Evolutionary conservation across 2,113 vertebrate species (phyloP), one percentile per base, ranked within the genome.

Genomic region (Phalacrocorax aristotelis): DNA sequence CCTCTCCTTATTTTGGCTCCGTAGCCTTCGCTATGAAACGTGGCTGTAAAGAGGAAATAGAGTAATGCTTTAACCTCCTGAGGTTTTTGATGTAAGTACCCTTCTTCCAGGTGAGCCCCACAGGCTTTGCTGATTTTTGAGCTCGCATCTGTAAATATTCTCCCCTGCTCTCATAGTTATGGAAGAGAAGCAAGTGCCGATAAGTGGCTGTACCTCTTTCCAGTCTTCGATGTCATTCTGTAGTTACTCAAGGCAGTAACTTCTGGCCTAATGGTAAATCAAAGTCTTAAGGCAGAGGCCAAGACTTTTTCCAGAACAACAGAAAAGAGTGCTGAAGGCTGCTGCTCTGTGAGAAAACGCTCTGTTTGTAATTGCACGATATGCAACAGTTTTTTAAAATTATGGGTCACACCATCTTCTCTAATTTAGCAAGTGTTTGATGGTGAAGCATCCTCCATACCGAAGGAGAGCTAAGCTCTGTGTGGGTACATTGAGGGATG

Each of bases 21-120:
- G 27, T 26, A 15, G 25, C 36, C 38, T 68, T 21, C 1, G 0
- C 38, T 42, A 0, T 17, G 38, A 48, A 54, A 34, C 1, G 15
- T 16, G 69, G 69, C 12, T 54, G 10, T 51, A 20, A 64, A 64
- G 54, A 62, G 34, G 70, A 49, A 62, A 44, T 12, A 13, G 20
- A 19, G 11, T 7, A 44, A 10, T 7, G 15, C 27, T 74, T 61
- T 15, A 34, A 51, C 32, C 18, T 62, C 17, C n/a, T 8, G 60
- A 74, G 48, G 54, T 54, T 15, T 42, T 51, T 38, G 87, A 20
- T 21, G 23, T 26, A 74, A 76, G 38, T 32, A 48, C 29, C 21
- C 23, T 10, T 70, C 75, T 49, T 68, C 55, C 61, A 91, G 23
- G 60, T 60, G 58, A 68, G 7, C 52, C 26, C 20, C 5, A 2